Conservation (phyloP, 1,140 invertebrate species). For the Platorchestia sp. region DNA sequence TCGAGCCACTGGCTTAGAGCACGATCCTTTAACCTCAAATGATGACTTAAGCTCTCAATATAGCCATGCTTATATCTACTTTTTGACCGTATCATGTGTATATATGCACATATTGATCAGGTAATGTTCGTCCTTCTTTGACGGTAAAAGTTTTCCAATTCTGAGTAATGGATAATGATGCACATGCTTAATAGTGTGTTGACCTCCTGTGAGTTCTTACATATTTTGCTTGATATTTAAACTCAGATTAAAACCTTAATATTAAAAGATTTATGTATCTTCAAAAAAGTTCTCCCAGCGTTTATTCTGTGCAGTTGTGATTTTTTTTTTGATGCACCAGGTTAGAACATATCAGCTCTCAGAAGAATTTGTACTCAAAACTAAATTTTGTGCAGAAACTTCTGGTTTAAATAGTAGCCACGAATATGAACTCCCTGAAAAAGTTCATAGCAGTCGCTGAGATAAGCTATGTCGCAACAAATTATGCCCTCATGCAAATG, state of each 20-base stretch:
- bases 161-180: not conserved
- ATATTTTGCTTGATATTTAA: not conserved
- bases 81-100: not conserved
- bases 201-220: not conserved
- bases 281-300: no score
- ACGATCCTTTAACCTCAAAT: not conserved
- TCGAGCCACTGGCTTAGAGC: not conserved
- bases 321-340: not conserved
- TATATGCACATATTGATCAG: not conserved
- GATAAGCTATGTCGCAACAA: not conserved
- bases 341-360: not conserved
- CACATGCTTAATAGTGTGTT: not conserved
- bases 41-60: not conserved
- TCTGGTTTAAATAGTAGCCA: not conserved
- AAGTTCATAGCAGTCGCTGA: not conserved
- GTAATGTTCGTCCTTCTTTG: not conserved
- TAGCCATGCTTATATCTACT: not conserved
- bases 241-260: not conserved
- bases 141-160: not conserved
- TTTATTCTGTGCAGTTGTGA: not conserved
- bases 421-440: not conserved
- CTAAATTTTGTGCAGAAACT: not conserved
- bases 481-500: not conserved
- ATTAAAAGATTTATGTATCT: no score
- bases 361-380: not conserved